Conservation (phyloP, 2,113 vertebrate genomes). For the Amphiprion percula region DNA sequence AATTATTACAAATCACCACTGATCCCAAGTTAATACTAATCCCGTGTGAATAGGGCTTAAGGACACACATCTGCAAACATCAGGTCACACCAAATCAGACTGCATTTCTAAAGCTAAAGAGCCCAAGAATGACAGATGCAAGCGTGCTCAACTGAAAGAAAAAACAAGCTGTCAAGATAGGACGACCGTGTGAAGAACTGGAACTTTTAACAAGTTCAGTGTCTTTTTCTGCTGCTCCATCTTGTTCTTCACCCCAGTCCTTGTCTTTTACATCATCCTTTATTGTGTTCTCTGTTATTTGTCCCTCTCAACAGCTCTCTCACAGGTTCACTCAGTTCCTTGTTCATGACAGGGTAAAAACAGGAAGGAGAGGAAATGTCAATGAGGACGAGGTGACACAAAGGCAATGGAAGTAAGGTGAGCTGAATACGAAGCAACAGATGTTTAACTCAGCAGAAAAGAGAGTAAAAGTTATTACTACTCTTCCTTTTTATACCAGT, state of each 20-base stretch:
- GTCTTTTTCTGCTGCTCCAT: not conserved
- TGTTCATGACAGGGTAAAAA: not conserved
- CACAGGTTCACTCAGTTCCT: not conserved
- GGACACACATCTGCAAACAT: too few relatives aligned
- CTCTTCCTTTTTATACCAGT: not conserved
- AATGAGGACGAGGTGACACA: conserved; percentile 16
- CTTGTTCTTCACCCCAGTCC: not conserved
- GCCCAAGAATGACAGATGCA: too few relatives aligned
- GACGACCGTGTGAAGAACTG: not conserved
- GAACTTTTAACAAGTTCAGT: not conserved
- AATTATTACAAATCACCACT: too few relatives aligned
- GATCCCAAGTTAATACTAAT: too few relatives aligned
- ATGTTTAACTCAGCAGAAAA: not conserved
- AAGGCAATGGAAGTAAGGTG: not conserved
- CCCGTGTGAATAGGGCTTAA: too few relatives aligned
- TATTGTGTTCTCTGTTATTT: not conserved
- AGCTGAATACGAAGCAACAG: not conserved
- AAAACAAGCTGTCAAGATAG: not conserved
- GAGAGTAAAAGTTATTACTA: too few relatives aligned
- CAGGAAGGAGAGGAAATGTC: conserved; percentile 8
- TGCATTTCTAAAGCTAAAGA: too few relatives aligned
- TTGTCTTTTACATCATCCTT: not conserved
- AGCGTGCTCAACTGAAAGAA: too few relatives aligned
- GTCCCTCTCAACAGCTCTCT: not conserved
- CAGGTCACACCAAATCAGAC: too few relatives aligned